Percentiles rank a stretch among this genome's conserved stretches.
Evolutionary conservation across 2,113 vertebrate genomes (phyloP).

Genomic region (Chascanopsetta lugubris): DNA sequence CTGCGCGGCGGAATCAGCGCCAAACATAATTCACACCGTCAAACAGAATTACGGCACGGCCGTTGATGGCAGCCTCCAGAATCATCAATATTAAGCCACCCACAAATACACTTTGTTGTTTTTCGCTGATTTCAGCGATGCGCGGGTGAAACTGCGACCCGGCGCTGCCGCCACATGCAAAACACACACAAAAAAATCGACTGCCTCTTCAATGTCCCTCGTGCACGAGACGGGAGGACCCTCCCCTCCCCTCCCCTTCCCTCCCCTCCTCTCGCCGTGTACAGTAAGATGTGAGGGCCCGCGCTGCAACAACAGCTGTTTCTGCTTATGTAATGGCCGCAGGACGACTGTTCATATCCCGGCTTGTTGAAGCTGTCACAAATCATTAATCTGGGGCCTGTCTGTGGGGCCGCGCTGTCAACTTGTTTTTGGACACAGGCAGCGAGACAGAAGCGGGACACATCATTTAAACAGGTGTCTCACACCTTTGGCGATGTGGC

Average conservation of each 20-base stretch:
- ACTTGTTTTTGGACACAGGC: slow-evolving; percentile 63
- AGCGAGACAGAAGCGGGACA: slow-evolving; percentile 44
- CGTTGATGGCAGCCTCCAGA: slow-evolving; percentile 54
- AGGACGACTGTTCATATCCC: slow-evolving; percentile 80
- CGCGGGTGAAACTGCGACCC: slow-evolving; percentile 29
- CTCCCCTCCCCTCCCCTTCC: slow-evolving; percentile 31
- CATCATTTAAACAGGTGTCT: slow-evolving; percentile 58
- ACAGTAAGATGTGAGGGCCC: slow-evolving; percentile 65
- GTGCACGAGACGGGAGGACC: slow-evolving; percentile 50
- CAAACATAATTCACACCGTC: slow-evolving; percentile 74
- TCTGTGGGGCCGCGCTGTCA: slow-evolving; percentile 77
- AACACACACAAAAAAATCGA: slow-evolving; percentile 8
- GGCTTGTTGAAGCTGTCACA: slow-evolving; percentile 81
- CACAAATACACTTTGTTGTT: slow-evolving; percentile 33
- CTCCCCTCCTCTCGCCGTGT: slow-evolving; percentile 37
- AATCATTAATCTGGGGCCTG: slow-evolving; percentile 75
- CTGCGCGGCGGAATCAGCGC: slow-evolving; percentile 59
- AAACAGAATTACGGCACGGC: slow-evolving; percentile 68
- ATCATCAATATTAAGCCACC: slow-evolving; percentile 54
- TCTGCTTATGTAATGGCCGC: slow-evolving; percentile 81
- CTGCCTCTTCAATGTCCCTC: slow-evolving; percentile 40
- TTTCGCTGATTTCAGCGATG: slow-evolving; percentile 18
- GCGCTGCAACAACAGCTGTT: slow-evolving; percentile 80
- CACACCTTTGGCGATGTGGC: slow-evolving; percentile 54
- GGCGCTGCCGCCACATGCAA: slow-evolving; percentile 6